Conservation (phyloP, 2,888 invertebrate genomes). For the Nematopogon swammerdamellus region DNA sequence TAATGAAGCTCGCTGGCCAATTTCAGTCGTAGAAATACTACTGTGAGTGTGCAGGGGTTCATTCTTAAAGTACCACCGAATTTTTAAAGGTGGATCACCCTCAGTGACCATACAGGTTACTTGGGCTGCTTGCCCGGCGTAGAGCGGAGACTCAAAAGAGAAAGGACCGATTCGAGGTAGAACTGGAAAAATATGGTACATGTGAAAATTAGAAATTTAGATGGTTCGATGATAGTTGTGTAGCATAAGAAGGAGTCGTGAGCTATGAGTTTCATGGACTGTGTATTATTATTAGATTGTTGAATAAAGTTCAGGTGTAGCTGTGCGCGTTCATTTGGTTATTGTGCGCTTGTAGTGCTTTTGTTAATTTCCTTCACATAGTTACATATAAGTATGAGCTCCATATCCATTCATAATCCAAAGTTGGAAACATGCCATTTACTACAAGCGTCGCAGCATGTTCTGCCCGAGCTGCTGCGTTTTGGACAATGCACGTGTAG, state of each 20-base stretch:
- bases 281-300: no score
- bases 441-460: conserved; percentile 61
- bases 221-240: not conserved
- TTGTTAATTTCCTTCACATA: not conserved
- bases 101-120: conserved; percentile 64
- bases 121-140: conserved; percentile 77
- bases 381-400: no score
- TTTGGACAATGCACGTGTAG: conserved; percentile 64
- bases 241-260: no score
- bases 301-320: not conserved
- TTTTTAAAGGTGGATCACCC: conserved; percentile 70
- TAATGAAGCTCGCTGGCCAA: conserved; percentile 59
- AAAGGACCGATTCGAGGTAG: conserved; percentile 78
- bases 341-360: not conserved
- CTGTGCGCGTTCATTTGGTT: not conserved
- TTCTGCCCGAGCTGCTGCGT: conserved; percentile 60
- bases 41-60: conserved; percentile 63
- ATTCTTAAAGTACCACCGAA: conserved; percentile 71
- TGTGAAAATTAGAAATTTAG: not conserved
- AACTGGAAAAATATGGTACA: conserved; percentile 59
- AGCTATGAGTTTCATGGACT: no score
- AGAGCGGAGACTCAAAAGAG: conserved; percentile 73
- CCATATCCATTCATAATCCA: not conserved
- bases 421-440: conserved; percentile 54
- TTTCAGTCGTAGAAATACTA: conserved; percentile 52